phyloP scores from a whole-genome alignment of 2,113 vertebrate genomes.

The Dromas ardeola region DNA sequence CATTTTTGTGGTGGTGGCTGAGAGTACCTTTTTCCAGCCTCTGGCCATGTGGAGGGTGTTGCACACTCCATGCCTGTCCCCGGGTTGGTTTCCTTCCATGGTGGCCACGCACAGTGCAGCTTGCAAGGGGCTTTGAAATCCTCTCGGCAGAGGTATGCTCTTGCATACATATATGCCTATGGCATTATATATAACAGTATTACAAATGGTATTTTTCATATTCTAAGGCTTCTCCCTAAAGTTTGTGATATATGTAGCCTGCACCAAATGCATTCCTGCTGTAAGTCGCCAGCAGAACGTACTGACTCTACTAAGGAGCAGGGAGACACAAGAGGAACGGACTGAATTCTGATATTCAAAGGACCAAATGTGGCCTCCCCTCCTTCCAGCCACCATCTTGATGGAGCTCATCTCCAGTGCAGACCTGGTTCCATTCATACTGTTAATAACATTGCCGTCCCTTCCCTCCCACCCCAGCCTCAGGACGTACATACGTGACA shows the following conservation, averaged over 20 bases:
- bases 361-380: background rate
- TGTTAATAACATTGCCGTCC: accelerated
- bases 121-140: background rate
- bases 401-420: background rate
- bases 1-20: background rate
- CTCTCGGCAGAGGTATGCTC: background rate
- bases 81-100: accelerated
- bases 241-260: background rate
- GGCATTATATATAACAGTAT: background rate
- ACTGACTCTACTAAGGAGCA: background rate
- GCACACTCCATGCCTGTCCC: accelerated
- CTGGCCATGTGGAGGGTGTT: background rate
- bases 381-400: background rate
- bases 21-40: background rate
- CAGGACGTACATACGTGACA: accelerated
- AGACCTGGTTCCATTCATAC: background rate
- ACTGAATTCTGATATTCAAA: background rate
- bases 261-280: background rate
- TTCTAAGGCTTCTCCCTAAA: background rate
- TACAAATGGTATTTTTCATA: background rate
- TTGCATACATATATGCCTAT: background rate
- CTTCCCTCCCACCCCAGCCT: background rate
- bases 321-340: background rate
- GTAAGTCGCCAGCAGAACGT: background rate
- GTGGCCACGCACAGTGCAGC: accelerated